A percentile compares a stretch with the other conserved stretches of the same genome.
Evolutionary conservation across 2,797 vertebrate species (phyloP).

Genomic region (Sebastes steindachneri): DNA sequence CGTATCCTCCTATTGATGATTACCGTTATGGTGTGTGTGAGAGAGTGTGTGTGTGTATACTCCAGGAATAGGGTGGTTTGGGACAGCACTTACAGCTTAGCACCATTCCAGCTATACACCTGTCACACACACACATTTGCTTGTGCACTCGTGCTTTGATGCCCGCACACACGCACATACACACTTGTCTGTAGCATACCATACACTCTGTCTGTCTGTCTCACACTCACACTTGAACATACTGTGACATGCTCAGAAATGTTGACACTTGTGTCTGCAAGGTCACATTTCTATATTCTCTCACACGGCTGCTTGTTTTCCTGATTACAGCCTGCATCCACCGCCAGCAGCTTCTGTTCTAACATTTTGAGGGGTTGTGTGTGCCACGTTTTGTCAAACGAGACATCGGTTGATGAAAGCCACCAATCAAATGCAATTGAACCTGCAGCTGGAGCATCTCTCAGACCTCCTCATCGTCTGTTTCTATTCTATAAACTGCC

Average conservation of each 20-base stretch:
- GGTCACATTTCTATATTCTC: conserved; percentile 69
- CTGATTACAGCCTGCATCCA: conserved; percentile 11
- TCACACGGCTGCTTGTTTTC: conserved; percentile 46
- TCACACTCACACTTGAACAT: conserved; percentile 84
- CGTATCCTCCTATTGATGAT: conserved; percentile 8
- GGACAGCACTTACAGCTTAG: conserved; percentile 80
- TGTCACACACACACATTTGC: conserved; percentile 61
- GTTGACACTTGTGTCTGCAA: conserved; percentile 85
- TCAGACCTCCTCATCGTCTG: neutral
- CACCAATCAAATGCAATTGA: neutral
- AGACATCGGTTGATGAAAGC: neutral
- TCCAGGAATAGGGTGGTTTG: conserved; percentile 77
- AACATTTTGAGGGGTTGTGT: neutral
- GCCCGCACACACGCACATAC: conserved; percentile 3
- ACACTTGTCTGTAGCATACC: conserved; percentile 48
- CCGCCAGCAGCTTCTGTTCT: neutral
- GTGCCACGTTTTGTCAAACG: neutral
- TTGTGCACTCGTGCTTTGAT: conserved; percentile 9
- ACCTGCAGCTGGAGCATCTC: neutral
- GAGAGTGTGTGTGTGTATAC: conserved; percentile 25
- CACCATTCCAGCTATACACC: conserved; percentile 81
- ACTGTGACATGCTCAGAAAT: conserved; percentile 91
- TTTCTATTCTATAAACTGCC: neutral
- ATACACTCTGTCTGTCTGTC: conserved; percentile 47
- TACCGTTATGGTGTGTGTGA: neutral